Base-by-base conservation (phyloP, 2,113 vertebrate species). In the Saccopteryx bilineata region DNA sequence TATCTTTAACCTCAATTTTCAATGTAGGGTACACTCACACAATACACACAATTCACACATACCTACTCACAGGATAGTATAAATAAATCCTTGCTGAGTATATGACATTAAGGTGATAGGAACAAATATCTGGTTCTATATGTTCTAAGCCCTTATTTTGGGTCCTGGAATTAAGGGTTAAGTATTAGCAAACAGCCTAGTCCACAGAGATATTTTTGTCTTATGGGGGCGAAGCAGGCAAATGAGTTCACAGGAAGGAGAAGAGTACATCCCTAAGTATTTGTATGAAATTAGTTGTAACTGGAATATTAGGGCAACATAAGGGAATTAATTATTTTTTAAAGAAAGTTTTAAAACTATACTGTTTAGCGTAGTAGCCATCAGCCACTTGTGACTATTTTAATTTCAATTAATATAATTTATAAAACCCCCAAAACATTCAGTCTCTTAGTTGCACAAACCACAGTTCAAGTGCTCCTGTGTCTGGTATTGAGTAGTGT, bases 1-100 rank as follows among this genome's bases (percentile, higher is more conserved):
- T 87, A 66, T 56, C 50, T 87, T 84, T 94, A 71, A 65, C n/a
- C 58, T 78, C 54, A 56, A n/a, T 78, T 85, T 90, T 33, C 5
- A 69, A 5, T 80, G 18, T 61, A 52, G 52, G 26, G 10, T 33
- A 33, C n/a, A 31, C 39, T 39, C 39, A 39, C 39, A 39, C 39
- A 39, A 39, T 39, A 39, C 39, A 39, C 39, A 39, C 39, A 39
- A 39, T 39, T 39, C 14, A 68, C 65, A 68, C 31, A 5, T 61
- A 54, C 21, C 5, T 75, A 14, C 31, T 46, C 60, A 31, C 68
- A 81, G 26, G 15, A 46, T 84, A 65, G 52, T 68, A 39, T 90
- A 75, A 66, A 85, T 66, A 78, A 84, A 79, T 46, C 13, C 26
- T 69, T 90, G 31, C 17, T 76, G 46, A 46, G 61, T 71, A 17